These are phyloP conservation scores for Rhinichthys klamathensis DNA, from an alignment of 2,113 vertebrate species.

Conservation along the genomic window DNA sequence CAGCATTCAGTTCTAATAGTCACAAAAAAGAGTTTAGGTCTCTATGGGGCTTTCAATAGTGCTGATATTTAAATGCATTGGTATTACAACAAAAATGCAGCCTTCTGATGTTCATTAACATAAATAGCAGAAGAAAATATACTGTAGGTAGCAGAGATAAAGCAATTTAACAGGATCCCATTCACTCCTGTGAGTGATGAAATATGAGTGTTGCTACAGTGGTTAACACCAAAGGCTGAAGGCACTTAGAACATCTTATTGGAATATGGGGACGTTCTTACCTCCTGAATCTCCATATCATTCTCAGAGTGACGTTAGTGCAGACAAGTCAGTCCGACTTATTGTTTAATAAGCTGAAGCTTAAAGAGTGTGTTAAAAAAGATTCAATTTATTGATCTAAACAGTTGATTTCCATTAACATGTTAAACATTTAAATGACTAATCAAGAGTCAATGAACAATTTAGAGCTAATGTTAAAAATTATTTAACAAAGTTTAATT, in stretches of 20 bases:
- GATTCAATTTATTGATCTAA: slow-evolving; percentile 95
- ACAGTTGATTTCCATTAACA: slow-evolving; percentile 89
- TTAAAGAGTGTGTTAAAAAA: slow-evolving; percentile 93
- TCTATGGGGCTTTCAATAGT: slow-evolving; percentile 90
- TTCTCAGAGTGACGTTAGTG: slow-evolving; percentile 94
- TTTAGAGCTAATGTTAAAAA: slow-evolving; percentile 89
- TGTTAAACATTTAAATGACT: slow-evolving; percentile 90
- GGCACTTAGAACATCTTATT: slow-evolving; percentile 85
- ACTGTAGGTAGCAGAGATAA: slow-evolving; percentile 85
- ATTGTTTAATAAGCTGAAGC: slow-evolving; percentile 96
- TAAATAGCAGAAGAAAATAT: slow-evolving; percentile 58
- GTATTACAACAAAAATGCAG: slow-evolving; percentile 94
- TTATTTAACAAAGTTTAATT: slow-evolving; percentile 89
- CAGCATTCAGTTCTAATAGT: slow-evolving; percentile 96
- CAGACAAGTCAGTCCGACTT: slow-evolving; percentile 94
- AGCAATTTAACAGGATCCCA: slow-evolving; percentile 83
- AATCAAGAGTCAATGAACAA: slow-evolving; percentile 89
- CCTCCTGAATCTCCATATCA: slow-evolving; percentile 98
- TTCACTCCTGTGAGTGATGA: slow-evolving; percentile 86
- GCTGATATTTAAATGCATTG: slow-evolving; percentile 89
- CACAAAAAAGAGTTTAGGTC: slow-evolving; percentile 95
- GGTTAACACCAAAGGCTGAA: slow-evolving; percentile 83
- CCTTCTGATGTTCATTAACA: slow-evolving; percentile 88
- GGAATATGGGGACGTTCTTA: slow-evolving; percentile 89
- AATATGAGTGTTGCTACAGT: slow-evolving; percentile 81